These are phyloP conservation scores for Epistrophella euchroma DNA, from an alignment of 2,888 invertebrate species.

Conservation along the genomic window DNA sequence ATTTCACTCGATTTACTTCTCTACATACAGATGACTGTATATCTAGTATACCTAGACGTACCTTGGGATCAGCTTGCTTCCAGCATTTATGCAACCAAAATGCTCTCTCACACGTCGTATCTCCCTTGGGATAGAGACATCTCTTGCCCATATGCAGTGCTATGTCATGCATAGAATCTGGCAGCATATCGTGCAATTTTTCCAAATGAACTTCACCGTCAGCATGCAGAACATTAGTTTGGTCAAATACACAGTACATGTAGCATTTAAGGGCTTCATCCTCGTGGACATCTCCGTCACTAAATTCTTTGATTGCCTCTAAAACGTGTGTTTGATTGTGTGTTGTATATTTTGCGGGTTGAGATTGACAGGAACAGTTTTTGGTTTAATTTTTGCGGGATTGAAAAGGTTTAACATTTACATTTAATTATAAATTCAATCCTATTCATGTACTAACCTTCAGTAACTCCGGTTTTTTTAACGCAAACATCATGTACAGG, in stretches of 20 bases:
- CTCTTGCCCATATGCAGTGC: conserved; percentile 80
- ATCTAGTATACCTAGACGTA: conserved; percentile 47
- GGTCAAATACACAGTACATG: conserved; percentile 83
- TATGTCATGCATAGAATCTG: conserved; percentile 80
- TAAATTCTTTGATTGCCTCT: conserved; percentile 83
- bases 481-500: conserved; percentile 81
- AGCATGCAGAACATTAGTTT: conserved; percentile 82
- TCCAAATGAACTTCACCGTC: conserved; percentile 83
- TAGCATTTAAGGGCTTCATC: conserved; percentile 83
- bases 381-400: conserved; percentile 15
- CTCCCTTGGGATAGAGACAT: conserved; percentile 82
- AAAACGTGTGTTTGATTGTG: conserved; percentile 40
- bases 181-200: conserved; percentile 79
- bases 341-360: conserved; percentile 44
- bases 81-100: conserved; percentile 83
- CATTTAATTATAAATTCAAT: conserved; percentile 67
- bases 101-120: conserved; percentile 82
- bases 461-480: conserved; percentile 81
- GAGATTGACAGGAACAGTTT: too few species aligned
- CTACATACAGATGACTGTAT: neutral
- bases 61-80: conserved; percentile 81
- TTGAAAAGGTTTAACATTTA: conserved; percentile 26
- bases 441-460: conserved; percentile 77
- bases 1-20: conserved; percentile 14
- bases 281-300: conserved; percentile 83